Conservation (phyloP, 2,888 invertebrate species). For the Drepanosiphum platanoidis region DNA sequence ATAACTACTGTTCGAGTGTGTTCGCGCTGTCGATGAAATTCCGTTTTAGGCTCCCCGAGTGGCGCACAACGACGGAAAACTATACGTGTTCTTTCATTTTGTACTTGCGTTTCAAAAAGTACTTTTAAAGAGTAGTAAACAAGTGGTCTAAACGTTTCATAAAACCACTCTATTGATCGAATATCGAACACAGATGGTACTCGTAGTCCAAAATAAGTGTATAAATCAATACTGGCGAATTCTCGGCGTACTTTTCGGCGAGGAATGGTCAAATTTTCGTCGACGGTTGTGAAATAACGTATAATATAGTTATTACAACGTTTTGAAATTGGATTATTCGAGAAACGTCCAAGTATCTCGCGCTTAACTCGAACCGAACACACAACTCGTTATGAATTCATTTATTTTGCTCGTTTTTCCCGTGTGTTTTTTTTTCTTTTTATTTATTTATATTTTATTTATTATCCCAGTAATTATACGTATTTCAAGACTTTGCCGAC, state of each 20-base stretch:
- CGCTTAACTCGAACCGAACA: no score
- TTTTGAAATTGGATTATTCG: no score
- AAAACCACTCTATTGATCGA: neutral
- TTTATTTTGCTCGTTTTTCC: no score
- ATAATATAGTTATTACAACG: no score
- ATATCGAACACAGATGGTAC: neutral
- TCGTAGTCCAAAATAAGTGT: neutral
- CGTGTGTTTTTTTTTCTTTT: no score
- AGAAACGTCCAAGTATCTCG: no score
- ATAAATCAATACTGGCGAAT: neutral
- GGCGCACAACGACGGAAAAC: neutral
- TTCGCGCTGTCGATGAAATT: neutral
- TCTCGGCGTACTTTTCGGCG: neutral
- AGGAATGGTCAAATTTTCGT: neutral
- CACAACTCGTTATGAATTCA: no score
- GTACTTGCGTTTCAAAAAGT: neutral
- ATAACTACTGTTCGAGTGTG: no score
- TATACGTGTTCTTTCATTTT: neutral
- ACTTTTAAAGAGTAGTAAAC: neutral
- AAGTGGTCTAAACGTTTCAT: neutral
- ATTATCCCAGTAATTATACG: no score
- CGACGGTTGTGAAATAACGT: no score
- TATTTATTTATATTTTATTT: no score
- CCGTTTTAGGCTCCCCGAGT: constrained; percentile 9
- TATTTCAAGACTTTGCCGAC: no score